Evolutionary conservation across 37 sponge, comb jelly and placozoan species (phyloP), one percentile per base, ranked within the genome.

Genomic region (Beroe forskalii): DNA sequence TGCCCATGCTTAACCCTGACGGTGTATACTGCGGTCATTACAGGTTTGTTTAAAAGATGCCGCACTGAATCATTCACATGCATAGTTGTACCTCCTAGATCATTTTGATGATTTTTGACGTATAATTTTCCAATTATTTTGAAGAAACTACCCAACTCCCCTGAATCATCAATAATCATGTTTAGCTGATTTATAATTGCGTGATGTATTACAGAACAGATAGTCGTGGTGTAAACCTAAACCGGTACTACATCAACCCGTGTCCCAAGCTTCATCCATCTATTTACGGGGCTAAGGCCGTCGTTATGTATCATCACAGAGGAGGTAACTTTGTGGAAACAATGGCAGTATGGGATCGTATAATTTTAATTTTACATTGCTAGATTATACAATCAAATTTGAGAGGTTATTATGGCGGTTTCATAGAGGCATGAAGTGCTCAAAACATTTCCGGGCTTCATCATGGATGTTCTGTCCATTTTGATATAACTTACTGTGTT

Each of bases 1-100:
- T 97, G 0, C 98, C 98, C 0, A 96, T 97, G 96, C 60, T 97
- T 41, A 97, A 97, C 44, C 98, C 98, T 31, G 98, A 97, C 91
- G 96, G 98, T 28, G 93, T 93, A 19, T n/a, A 69, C 4, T 33
- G 25, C 17, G 86, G 86, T 25, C 86, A 80, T 43, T 80, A 80
- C 55, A 40, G 86, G 86, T 80, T 17, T 20, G 66, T 8, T 63
- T 63, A n/a, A n/a, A n/a, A n/a, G n/a, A n/a, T n/a, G n/a, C n/a
- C n/a, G n/a, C n/a, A n/a, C n/a, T n/a, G n/a, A n/a, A n/a, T n/a
- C n/a, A n/a, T n/a, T n/a, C n/a, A n/a, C n/a, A n/a, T n/a, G n/a
- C n/a, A n/a, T n/a, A n/a, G n/a, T n/a, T n/a, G n/a, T n/a, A n/a
- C n/a, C n/a, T n/a, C n/a, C n/a, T n/a, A n/a, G n/a, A n/a, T n/a